phyloP scores from a whole-genome alignment of 2,888 invertebrate species.

The Sisyra terminalis region DNA sequence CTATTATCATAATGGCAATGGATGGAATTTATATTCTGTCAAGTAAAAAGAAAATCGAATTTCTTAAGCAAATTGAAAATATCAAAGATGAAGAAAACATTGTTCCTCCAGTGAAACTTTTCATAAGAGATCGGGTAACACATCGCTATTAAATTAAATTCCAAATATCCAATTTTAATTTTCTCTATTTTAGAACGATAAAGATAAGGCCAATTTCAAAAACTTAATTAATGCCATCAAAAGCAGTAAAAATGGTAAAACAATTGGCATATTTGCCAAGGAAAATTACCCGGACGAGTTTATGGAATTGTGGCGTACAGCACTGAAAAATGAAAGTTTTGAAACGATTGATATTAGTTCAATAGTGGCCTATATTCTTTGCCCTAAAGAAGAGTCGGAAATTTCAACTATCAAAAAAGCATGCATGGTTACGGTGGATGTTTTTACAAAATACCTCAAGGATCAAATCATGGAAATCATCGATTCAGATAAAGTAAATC shows the following conservation, averaged over 20 bases:
- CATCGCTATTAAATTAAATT: not conserved
- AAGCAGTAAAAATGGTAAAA: constrained; percentile 75
- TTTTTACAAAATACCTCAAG: constrained; percentile 91
- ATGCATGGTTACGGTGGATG: constrained; percentile 79
- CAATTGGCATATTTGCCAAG: constrained; percentile 78
- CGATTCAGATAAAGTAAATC: constrained; percentile 76
- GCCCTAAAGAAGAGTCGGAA: constrained; percentile 89
- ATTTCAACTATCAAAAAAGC: constrained; percentile 82
- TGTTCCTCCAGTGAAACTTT: constrained; percentile 69
- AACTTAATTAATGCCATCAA: constrained; percentile 60
- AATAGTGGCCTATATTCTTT: constrained; percentile 72
- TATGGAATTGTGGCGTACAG: constrained; percentile 76
- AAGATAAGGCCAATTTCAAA: constrained; percentile 82
- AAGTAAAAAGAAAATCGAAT: constrained; percentile 96
- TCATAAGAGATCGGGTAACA: constrained; percentile 78
- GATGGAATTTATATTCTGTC: constrained; percentile 78
- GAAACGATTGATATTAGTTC: constrained; percentile 77
- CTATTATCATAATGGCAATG: constrained; percentile 80
- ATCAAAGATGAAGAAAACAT: constrained; percentile 60
- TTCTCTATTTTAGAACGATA: constrained; percentile 47
- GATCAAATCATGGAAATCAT: constrained; percentile 98
- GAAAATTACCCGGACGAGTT: constrained; percentile 90
- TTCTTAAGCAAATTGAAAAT: constrained; percentile 76
- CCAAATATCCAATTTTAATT: too few relatives aligned
- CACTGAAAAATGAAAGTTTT: constrained; percentile 61